These are phyloP conservation scores for Lasioglossum morio DNA, from an alignment of 2,888 invertebrate genomes.

Conservation along the genomic window DNA sequence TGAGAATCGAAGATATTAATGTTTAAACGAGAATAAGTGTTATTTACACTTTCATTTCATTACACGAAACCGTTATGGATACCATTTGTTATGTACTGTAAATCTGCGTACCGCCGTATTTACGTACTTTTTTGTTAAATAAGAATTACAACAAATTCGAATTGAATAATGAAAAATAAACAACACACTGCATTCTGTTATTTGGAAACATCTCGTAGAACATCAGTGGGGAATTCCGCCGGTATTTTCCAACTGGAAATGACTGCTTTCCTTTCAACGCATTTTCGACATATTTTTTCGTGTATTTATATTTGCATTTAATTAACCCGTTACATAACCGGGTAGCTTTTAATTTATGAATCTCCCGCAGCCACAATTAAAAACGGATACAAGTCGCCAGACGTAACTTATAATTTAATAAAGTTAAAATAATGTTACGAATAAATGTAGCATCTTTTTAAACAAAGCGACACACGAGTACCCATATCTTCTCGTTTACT, in stretches of 20 bases:
- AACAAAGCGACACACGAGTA: too few relatives aligned
- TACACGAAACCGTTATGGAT: background rate
- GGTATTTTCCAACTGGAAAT: background rate
- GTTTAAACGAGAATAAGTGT: background rate
- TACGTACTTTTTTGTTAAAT: background rate
- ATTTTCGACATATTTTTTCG: constrained; percentile 2
- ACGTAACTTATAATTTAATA: background rate
- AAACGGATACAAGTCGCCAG: background rate
- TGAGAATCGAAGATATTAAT: background rate
- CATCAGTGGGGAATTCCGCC: background rate
- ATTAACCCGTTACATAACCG: background rate
- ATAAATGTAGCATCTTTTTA: too few relatives aligned
- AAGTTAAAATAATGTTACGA: background rate
- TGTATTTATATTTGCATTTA: background rate
- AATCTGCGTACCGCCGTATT: background rate
- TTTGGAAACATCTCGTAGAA: constrained; percentile 1
- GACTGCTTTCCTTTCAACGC: background rate
- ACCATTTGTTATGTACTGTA: background rate
- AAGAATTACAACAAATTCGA: background rate
- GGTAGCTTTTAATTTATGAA: background rate
- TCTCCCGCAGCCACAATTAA: background rate
- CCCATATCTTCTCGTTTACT: too few relatives aligned
- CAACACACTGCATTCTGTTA: background rate
- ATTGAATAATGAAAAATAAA: background rate
- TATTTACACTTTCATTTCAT: background rate